phyloP scores from a whole-genome alignment of 2,888 invertebrate species.

The Chrysolina oricalcia region DNA sequence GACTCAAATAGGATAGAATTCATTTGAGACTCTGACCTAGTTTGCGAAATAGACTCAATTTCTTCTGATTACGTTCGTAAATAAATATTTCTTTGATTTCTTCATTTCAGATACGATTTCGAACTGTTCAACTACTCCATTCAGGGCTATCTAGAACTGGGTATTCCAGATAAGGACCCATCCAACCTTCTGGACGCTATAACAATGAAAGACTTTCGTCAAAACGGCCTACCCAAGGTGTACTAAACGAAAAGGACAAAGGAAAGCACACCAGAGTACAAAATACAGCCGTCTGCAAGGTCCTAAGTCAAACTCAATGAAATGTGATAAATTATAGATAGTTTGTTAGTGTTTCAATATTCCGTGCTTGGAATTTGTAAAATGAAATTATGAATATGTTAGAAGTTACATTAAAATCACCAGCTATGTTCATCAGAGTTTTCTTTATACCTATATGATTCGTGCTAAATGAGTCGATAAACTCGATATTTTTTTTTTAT shows the following conservation, averaged over 20 bases:
- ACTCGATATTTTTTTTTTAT: no score
- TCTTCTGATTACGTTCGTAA: no score
- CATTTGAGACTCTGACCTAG: no score
- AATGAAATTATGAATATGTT: not conserved
- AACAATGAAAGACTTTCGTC: conserved; percentile 62
- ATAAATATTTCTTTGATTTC: conserved; percentile 2
- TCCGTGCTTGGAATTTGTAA: not conserved
- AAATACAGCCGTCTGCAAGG: conserved; percentile 28
- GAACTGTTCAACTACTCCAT: conserved; percentile 89
- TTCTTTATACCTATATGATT: no score
- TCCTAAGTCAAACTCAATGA: conserved; percentile 33
- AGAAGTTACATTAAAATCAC: conserved; percentile 5
- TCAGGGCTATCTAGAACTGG: conserved; percentile 80
- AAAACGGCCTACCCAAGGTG: conserved; percentile 50
- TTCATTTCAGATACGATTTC: conserved; percentile 85
- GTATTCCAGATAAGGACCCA: conserved; percentile 70
- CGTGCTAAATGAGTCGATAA: no score
- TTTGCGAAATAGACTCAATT: no score
- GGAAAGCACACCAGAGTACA: conserved; percentile 11
- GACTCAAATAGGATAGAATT: no score
- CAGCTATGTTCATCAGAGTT: no score
- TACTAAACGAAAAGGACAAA: conserved; percentile 34
- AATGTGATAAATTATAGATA: conserved; percentile 44
- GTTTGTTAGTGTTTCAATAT: conserved; percentile 27
- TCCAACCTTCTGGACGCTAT: conserved; percentile 67